Evolutionary conservation across 2,888 invertebrate species (phyloP), one percentile per base, ranked within the genome.

Genomic region (Thereva unica): DNA sequence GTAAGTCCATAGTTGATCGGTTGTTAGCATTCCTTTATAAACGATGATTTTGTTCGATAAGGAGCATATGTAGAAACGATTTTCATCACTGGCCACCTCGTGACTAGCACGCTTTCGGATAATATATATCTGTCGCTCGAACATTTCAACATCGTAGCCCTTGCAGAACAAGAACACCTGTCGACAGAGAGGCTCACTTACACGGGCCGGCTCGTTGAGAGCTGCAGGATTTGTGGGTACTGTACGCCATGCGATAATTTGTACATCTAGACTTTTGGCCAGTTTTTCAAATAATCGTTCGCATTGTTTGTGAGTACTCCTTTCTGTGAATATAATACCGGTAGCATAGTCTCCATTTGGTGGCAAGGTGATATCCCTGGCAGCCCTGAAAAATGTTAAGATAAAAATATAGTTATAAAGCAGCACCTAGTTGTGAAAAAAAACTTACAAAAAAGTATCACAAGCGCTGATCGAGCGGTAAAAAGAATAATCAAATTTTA

Each of bases 21-120:
- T 95, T 41, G 96, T 97, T 74, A 99, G 87, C 78, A 97, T 91
- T 45, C 99, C 99, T 84, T 99, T 99, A 85, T 99, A 99, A 41
- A 99, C 96, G 69, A 99, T 85, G 7, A 91, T 95, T 75, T 88
- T 88, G 61, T 93, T 83, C 35, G 95, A 95, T 73, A 99, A 83
- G 66, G 97, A 97, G 84, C 97, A 97, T 76, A 98, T 93, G 83
- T 98, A 99, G 83, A 95, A 98, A 71, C 97, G 85, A 52, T 92
- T 87, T 5, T 92, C 93, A 1, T 92, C 92, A 73, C 90, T 87
- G 44, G 90, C 87, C 77, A 99, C 87, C 72, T 87, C 87, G 78
- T 97, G 97, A 12, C 93, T 93, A 0, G 97, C 92, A 67, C 93
- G 88, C 82, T 99, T 99, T 67, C 98, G 88, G 75, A 98, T 84